Evolutionary conservation across 1,140 invertebrate species (phyloP), one percentile per base, ranked within the genome.

Genomic region (Bicyclus anynana): DNA sequence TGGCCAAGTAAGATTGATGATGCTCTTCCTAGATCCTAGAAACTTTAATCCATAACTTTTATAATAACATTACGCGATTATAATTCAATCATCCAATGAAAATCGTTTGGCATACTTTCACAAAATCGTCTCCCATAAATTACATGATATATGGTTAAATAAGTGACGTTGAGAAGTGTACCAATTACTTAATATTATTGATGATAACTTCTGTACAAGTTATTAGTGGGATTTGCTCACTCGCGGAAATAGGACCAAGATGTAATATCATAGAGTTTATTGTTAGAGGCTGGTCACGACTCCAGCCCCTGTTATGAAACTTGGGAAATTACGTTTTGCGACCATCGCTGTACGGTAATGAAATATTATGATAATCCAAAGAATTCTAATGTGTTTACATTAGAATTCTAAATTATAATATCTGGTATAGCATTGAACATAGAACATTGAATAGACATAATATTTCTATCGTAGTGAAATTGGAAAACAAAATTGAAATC

Each of bases 91-190:
- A 47, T 44, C 10, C 35, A 42, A 33, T 38, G 56, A 50, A 49
- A 61, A 60, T 60, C 21, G 29, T 35, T 47, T 35, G 56, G 40
- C 59, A 37, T 46, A 54, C 47, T 51, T 61, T 55, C 47, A 55
- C 38, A 37, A 27, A 48, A 38, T 50, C 12, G 40, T 23, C 27
- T 18, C 33, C 42, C 26, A 29, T 59, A 53, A 59, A 53, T 53
- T 52, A 46, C 33, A 20, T 59, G 38, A 59, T 59, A 29, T 51
- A 58, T 52, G 26, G 55, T 42, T 57, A 49, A 56, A 42, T 51
- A 52, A 52, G 49, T 47, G 56, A 53, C 42, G 40, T 29, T 42
- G 51, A 47, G 29, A 53, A 59, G 21, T 44, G 33, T 53, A 53
- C 14, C 23, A 53, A 48, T 58, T 58, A 42, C 49, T 21, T 47